Base-by-base conservation (phyloP, 2,888 invertebrate genomes). In the Steromphala cineraria region DNA sequence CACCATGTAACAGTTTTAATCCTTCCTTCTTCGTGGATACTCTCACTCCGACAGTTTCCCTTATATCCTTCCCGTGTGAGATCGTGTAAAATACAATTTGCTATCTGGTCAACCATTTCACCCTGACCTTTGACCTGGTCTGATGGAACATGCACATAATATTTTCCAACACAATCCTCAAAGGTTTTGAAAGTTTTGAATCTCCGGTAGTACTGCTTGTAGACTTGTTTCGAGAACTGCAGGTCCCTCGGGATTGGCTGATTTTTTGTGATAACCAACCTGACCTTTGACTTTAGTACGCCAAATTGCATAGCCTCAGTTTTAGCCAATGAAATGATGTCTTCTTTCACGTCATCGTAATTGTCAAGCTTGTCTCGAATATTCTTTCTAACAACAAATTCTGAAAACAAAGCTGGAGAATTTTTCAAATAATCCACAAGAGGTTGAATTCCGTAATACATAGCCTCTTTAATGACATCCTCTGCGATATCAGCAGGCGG, bases 391-490 rank as follows among this genome's bases (percentile, higher is more conserved):
- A 89, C 88, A 13, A 87, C 87, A 78, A 81, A 84, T 62, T 89
- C 89, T 1, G 86, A 84, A 81, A 89, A 89, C 15, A 89, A 78
- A 1, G 84, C 79, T 8, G 91, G 91, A 5, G 88, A 85, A 19
- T 84, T 82, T 62, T 88, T 87, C 46, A 91, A 79, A 17, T 79
- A 78, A 8, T 90, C 88, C 31, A 86, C 83, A 5, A 91, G 83
- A 13, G 87, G 82, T 8, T 86, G 81, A 15, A 91, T 85, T 8
- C 89, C 90, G 80, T 89, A 91, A 81, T 90, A 91, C 79, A 89
- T 80, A 2, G 91, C 91, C 67, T 91, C 91, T 52, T 86, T 87
- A 46, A 90, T 83, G 3, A 91, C 90, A 53, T 84, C 81, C 75
- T 87, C 85, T 3, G 89, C 88, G 53, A 84, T 81, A 8, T 82